Percentiles rank a stretch among this genome's conserved stretches.
Conservation (phyloP, 2,113 vertebrate species). For the Arothron firmamentum region DNA sequence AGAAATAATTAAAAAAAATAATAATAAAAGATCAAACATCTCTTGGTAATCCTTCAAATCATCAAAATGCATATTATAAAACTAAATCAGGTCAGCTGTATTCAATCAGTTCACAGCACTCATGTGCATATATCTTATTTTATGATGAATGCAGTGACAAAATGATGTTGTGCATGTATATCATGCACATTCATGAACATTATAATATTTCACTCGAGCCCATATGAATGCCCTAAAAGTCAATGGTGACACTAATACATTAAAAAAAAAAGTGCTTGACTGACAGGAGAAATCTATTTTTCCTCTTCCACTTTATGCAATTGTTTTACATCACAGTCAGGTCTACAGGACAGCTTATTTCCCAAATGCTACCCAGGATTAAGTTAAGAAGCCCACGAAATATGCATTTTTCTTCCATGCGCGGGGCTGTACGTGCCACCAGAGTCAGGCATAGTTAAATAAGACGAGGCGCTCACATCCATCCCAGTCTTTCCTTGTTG, state of each 20-base stretch:
- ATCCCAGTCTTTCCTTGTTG: slow-evolving; percentile 47
- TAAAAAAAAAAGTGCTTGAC: slow-evolving; percentile 18
- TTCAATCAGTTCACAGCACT: slow-evolving; percentile 16
- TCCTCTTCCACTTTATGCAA: slow-evolving; percentile 22
- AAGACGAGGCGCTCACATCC: slow-evolving; percentile 44
- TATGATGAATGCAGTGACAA: not conserved
- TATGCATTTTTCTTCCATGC: slow-evolving; percentile 4
- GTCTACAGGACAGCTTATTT: slow-evolving; percentile 47
- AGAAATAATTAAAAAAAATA: not conserved
- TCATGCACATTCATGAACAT: slow-evolving; percentile 21
- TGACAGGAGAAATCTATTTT: slow-evolving; percentile 15
- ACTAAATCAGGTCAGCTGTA: not conserved
- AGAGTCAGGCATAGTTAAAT: slow-evolving; percentile 39
- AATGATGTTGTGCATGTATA: not conserved
- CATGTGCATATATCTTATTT: slow-evolving; percentile 6
- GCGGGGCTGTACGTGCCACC: slow-evolving; percentile 19
- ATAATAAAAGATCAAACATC: no score
- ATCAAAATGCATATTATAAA: no score
- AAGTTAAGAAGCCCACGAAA: slow-evolving; percentile 34
- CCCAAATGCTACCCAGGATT: slow-evolving; percentile 50
- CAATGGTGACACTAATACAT: not conserved
- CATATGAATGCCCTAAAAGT: not conserved
- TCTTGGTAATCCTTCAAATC: no score
- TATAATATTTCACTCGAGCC: slow-evolving; percentile 6
- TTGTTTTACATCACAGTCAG: slow-evolving; percentile 17